Base-by-base conservation (phyloP, 2,797 vertebrate species). In the Vultur gryphus region DNA sequence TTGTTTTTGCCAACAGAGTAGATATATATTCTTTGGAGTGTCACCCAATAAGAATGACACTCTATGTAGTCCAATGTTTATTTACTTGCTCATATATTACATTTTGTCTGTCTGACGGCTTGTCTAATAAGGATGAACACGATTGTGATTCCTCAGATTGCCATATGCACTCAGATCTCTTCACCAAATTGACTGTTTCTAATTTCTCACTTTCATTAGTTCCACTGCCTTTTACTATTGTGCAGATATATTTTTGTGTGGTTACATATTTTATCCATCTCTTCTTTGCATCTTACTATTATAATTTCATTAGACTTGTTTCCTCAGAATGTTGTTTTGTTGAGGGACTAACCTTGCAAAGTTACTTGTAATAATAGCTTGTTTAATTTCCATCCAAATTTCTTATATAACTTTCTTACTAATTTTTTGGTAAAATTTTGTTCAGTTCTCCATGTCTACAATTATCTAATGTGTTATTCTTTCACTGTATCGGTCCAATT, bases 1-100 rank as follows among this genome's bases (percentile, higher is more conserved):
- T 87, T 79, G 66, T 69, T 96, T 95, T 95, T 91, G 72, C 90
- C 87, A 88, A 7, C 57, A 87, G 52, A 82, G 82, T 73, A 95
- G 52, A 75, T 73, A n/a, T 1, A 31, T 43, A 51, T 37, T 84
- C 83, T 94, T 90, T 88, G 83, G 90, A 81, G 70, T 86, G 89
- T 94, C 86, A 87, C 37, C 88, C 80, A 81, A 10, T 61, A 62
- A 87, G 62, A 77, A 71, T 82, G 86, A 76, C 67, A 69, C 58
- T 72, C 29, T 82, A 0, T 93, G 83, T 61, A 90, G 61, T 95
- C 65, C 88, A 84, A 86, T 94, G 83, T 94, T 96, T 95, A 84
- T 93, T 95, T 84, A 61, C 72, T 91, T 94, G 76, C 76, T 94
- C 52, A 44, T 85, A 44, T 80, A 70, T 92, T 91, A 66, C 21